Evolutionary conservation across 1,140 invertebrate genomes (phyloP), one percentile per base, ranked within the genome.

Genomic region (Cydia pomonella): DNA sequence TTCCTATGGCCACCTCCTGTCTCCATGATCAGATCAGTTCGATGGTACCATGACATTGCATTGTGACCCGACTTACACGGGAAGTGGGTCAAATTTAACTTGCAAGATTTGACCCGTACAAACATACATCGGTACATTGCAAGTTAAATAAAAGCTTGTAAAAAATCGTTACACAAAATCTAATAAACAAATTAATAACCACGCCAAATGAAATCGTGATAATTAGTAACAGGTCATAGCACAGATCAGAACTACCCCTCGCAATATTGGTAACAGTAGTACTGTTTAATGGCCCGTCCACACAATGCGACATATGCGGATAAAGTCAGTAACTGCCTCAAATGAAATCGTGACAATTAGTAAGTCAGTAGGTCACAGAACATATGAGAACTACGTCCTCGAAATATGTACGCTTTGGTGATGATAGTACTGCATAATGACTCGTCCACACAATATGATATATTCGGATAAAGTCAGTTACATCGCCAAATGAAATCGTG

Each of bases 321-420:
- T 18, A 12, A 47, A 47, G 16, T n/a, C 44, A 47, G 33, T 59
- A 12, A 23, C 21, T n/a, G 10, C 16, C 6, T 3, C 0, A 53
- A 53, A 18, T 59, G 53, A 23, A 59, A 59, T 50, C 47, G n/a
- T 23, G 21, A 59, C 18, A 59, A 59, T 59, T 59, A 21, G 53
- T 59, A 21, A 59, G n/a, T n/a, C n/a, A n/a, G n/a, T 18, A 59
- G 18, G 53, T 59, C 53, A 23, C 53, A 21, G 6, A 4, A 59
- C 53, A 59, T 18, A 59, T 59, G 10, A 50, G 16, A 50, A 50
- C 53, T 7, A 7, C 29, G 18, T 3, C 53, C 10, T n/a, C 13
- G 47, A 16, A 50, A 50, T 41, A 50, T 33, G 29, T 33, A 16
- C 47, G 16, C 4, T n/a, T 16, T 50, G 47, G n/a, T n/a, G 18